Evolutionary conservation across 2,113 vertebrate genomes (phyloP).

Genomic region (Psilopogon haemacephalus): DNA sequence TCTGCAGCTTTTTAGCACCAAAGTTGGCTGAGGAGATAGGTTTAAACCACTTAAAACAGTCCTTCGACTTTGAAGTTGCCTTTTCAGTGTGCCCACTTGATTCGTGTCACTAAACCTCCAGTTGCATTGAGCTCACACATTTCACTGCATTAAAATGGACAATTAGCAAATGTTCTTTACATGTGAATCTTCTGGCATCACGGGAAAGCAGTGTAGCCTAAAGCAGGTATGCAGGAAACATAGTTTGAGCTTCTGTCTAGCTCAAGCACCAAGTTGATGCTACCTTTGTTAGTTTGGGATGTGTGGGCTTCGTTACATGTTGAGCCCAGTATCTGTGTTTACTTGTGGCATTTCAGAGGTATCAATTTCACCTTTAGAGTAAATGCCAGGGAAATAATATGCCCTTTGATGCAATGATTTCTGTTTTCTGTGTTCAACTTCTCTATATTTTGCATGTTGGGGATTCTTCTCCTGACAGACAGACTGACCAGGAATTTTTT

Average conservation of each 20-base stretch:
- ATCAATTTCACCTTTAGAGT: background rate
- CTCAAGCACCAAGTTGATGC: background rate
- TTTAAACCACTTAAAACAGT: constrained; percentile 66
- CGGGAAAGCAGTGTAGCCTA: background rate
- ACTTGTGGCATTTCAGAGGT: background rate
- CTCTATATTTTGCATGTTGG: background rate
- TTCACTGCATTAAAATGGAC: background rate
- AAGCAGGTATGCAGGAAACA: background rate
- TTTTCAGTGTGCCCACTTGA: constrained; percentile 22
- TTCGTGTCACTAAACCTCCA: background rate
- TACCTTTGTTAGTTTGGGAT: background rate
- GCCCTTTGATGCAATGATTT: background rate
- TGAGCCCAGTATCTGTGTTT: background rate
- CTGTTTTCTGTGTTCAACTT: background rate
- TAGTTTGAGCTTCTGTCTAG: background rate
- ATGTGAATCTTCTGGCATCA: background rate
- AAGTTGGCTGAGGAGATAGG: constrained; percentile 30
- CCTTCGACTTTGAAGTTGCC: constrained; percentile 35
- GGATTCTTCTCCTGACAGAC: background rate
- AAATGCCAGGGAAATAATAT: background rate
- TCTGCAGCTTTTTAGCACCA: constrained; percentile 50
- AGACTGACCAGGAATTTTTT: background rate
- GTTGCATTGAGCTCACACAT: background rate
- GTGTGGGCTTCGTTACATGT: rapidly evolving
- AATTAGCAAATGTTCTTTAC: constrained; percentile 23